A percentile compares a stretch with the other conserved stretches of the same genome.
Conservation (phyloP, 35 echinoderm and acorn worm genomes). For the Heliocidaris erythrogramma region DNA sequence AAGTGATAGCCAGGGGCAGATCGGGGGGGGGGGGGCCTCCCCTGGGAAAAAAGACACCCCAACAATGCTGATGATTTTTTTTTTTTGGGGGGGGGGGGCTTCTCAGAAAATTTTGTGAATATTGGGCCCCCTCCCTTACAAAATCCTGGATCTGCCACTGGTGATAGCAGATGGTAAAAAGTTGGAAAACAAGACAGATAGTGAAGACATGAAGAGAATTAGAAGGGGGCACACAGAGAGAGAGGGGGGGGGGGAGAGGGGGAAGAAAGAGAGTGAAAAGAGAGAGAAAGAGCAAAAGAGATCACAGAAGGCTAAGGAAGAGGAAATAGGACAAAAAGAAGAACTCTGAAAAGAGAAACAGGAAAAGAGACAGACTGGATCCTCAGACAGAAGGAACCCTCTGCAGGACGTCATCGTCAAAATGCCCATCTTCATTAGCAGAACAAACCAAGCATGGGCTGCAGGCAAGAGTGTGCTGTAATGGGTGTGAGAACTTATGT, state of each 20-base stretch:
- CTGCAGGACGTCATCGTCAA: neutral
- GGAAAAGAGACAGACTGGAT: neutral
- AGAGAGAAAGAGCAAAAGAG: neutral
- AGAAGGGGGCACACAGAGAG: neutral
- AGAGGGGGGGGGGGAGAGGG: neutral
- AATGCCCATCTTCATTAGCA: conserved; percentile 9
- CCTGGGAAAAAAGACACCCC: too few relatives aligned
- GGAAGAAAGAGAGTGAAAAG: neutral
- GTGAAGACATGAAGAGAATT: neutral
- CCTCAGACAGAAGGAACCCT: neutral
- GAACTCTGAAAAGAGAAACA: neutral
- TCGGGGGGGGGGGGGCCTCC: too few relatives aligned
- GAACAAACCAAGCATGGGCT: neutral
- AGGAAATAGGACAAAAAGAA: neutral
- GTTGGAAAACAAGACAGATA: too few relatives aligned
- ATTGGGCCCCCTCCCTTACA: too few relatives aligned
- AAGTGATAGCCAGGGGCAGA: too few relatives aligned
- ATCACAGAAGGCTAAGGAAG: too few relatives aligned
- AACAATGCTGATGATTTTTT: too few relatives aligned
- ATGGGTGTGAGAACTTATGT: neutral
- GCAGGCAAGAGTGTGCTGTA: neutral
- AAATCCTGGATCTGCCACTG: too few relatives aligned
- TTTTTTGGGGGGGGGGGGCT: too few relatives aligned
- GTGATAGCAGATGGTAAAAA: neutral
- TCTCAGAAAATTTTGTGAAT: too few relatives aligned